Evolutionary conservation across 2,113 vertebrate species (phyloP).

Genomic region (Chionis minor): DNA sequence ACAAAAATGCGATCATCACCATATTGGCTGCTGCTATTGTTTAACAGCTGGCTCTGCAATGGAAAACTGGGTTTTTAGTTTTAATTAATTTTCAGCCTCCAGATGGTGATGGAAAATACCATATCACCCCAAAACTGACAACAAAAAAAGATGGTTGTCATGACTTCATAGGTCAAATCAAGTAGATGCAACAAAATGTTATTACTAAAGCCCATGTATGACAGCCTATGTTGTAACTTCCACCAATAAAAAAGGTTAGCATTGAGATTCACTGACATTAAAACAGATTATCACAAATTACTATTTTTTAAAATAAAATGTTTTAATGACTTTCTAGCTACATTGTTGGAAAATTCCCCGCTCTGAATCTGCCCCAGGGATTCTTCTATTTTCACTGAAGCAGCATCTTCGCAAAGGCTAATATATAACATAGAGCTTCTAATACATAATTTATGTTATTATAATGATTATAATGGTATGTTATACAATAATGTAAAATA

Average conservation of each 20-base stretch:
- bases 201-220: neutral
- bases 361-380: neutral
- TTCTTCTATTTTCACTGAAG: neutral
- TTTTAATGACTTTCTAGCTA: neutral
- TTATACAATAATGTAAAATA: neutral
- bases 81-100: slow-evolving; percentile 42
- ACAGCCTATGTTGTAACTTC: neutral
- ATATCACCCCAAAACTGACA: neutral
- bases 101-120: slow-evolving; percentile 10
- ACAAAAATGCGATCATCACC: neutral
- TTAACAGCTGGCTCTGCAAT: slow-evolving; percentile 25
- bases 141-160: neutral
- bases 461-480: neutral
- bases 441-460: neutral
- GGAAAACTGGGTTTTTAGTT: neutral
- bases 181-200: neutral
- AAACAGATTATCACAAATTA: neutral
- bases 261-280: neutral
- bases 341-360: neutral
- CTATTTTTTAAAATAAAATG: neutral
- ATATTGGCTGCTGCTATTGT: neutral
- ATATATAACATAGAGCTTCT: neutral
- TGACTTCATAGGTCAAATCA: neutral
- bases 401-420: neutral
- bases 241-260: neutral